These are phyloP conservation scores for Busseola fusca DNA, from an alignment of 2,888 invertebrate species.

Conservation along the genomic window DNA sequence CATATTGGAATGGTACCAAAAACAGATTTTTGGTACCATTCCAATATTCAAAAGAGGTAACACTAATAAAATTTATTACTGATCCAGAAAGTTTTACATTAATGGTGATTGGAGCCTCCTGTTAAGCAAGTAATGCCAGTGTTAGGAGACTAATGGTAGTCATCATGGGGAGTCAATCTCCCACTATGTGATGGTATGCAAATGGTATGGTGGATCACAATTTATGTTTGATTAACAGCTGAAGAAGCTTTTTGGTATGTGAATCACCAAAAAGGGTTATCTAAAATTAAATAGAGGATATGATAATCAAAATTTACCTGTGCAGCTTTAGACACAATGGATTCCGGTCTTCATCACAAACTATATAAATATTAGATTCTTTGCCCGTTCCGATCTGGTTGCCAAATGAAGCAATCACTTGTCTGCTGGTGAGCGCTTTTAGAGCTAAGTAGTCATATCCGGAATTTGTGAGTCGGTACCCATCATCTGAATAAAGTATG, in stretches of 20 bases:
- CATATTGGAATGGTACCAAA: too few relatives aligned
- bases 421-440: slow-evolving; percentile 94
- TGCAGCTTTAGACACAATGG: slow-evolving; percentile 97
- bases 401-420: slow-evolving; percentile 95
- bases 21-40: neutral
- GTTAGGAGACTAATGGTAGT: too few relatives aligned
- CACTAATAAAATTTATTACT: too few relatives aligned
- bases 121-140: too few relatives aligned
- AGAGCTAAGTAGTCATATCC: slow-evolving; percentile 99
- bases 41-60: neutral
- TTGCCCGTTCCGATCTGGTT: slow-evolving; percentile 99
- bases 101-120: too few relatives aligned
- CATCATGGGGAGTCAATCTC: neutral
- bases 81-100: too few relatives aligned
- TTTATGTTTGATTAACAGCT: neutral
- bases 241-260: neutral
- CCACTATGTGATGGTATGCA: neutral
- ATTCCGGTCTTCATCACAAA: slow-evolving; percentile 93
- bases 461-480: slow-evolving; percentile 97
- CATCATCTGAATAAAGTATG: slow-evolving; percentile 92
- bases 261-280: neutral
- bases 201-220: neutral
- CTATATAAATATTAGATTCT: slow-evolving; percentile 98
- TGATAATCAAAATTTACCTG: slow-evolving; percentile 82
- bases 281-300: neutral